Percentiles rank a stretch among this genome's conserved stretches.
These are phyloP conservation scores for Trachemys scripta DNA, from an alignment of 2,113 vertebrate genomes.

Conservation along the genomic window DNA sequence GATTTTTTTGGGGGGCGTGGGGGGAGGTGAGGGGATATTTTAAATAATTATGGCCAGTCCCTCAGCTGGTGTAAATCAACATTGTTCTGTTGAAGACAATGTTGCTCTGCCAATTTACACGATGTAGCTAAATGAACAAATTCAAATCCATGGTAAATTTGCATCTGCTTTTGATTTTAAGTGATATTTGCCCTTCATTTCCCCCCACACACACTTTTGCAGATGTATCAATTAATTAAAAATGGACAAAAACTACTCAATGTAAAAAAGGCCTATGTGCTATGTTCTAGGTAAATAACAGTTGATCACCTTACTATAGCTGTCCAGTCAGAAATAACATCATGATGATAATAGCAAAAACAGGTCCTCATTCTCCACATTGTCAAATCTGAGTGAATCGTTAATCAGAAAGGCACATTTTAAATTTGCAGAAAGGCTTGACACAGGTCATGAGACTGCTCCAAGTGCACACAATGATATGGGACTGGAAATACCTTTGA, in stretches of 20 bases:
- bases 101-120: neutral
- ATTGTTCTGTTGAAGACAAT: neutral
- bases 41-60: rapidly evolving
- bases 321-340: neutral
- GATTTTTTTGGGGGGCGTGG: neutral
- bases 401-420: slow-evolving; percentile 13
- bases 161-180: neutral
- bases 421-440: neutral
- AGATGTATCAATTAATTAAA: neutral
- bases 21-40: neutral
- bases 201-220: neutral
- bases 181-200: neutral
- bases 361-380: neutral
- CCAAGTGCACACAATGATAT: neutral
- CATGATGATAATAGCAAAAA: neutral
- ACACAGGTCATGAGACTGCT: rapidly evolving
- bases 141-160: neutral
- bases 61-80: neutral
- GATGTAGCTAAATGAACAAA: neutral
- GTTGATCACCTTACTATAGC: neutral
- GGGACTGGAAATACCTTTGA: neutral
- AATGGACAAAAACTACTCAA: neutral
- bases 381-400: neutral
- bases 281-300: rapidly evolving
- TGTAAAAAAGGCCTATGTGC: neutral